phyloP scores from a whole-genome alignment of 2,888 invertebrate species.

The Peribatodes rhomboidaria region DNA sequence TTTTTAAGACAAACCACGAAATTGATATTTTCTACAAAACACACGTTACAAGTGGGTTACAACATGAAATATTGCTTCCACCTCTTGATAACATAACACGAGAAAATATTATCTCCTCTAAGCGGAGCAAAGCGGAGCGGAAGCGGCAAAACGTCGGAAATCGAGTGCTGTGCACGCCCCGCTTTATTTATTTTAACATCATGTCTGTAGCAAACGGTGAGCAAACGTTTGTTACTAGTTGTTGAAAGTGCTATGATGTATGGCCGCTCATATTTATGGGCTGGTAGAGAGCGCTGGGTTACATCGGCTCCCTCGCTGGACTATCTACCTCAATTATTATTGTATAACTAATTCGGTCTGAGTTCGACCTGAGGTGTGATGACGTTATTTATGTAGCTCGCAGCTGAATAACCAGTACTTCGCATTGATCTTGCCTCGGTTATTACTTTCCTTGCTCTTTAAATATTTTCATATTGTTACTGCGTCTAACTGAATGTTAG shows the following conservation, averaged over 20 bases:
- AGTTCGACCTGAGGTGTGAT: too few relatives aligned
- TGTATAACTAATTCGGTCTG: too few relatives aligned
- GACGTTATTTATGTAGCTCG: too few relatives aligned
- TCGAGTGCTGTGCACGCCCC: slow-evolving; percentile 70
- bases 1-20: neutral
- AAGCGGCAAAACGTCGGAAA: slow-evolving; percentile 75
- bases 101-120: slow-evolving; percentile 64
- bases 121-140: slow-evolving; percentile 62
- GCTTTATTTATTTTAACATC: slow-evolving; percentile 83
- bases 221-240: slow-evolving; percentile 68
- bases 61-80: slow-evolving; percentile 62
- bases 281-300: neutral
- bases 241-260: slow-evolving; percentile 64
- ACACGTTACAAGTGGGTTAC: slow-evolving; percentile 37
- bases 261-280: slow-evolving; percentile 44
- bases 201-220: slow-evolving; percentile 76
- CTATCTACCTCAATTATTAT: too few relatives aligned
- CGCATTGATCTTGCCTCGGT: too few relatives aligned
- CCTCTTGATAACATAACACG: slow-evolving; percentile 63
- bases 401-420: too few relatives aligned
- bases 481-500: too few relatives aligned
- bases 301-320: neutral
- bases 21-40: slow-evolving; percentile 7
- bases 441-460: too few relatives aligned
- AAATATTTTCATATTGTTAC: too few relatives aligned